phyloP scores from a whole-genome alignment of 2,888 invertebrate genomes.

The Fragum sueziense region DNA sequence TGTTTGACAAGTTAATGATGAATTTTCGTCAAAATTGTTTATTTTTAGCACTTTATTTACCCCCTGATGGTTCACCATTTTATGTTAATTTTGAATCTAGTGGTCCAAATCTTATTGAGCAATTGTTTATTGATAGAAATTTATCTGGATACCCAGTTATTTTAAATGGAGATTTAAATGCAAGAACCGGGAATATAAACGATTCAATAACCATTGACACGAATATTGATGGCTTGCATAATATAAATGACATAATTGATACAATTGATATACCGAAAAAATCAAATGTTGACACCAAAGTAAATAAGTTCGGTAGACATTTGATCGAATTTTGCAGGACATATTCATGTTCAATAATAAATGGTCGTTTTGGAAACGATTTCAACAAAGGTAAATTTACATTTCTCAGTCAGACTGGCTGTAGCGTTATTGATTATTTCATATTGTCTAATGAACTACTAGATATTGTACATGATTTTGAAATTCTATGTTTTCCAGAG shows the following conservation, averaged over 20 bases:
- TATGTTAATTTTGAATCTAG: not conserved
- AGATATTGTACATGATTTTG: not conserved
- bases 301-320: not conserved
- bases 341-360: not conserved
- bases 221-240: not conserved
- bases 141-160: not conserved
- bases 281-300: not conserved
- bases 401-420: not conserved
- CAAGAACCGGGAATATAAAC: not conserved
- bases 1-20: not conserved
- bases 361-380: not conserved
- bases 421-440: conserved; percentile 15
- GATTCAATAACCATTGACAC: not conserved
- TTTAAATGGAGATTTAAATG: not conserved
- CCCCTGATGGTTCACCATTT: conserved; percentile 17
- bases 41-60: conserved; percentile 17
- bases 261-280: too few species aligned
- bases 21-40: conserved; percentile 1
- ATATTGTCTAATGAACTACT: not conserved
- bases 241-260: not conserved
- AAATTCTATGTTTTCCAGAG: not conserved
- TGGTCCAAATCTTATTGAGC: not conserved
- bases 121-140: not conserved
- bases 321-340: not conserved
- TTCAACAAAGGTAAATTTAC: conserved; percentile 9